phyloP scores from a whole-genome alignment of 2,888 invertebrate species.

The Hylaea fasciaria region DNA sequence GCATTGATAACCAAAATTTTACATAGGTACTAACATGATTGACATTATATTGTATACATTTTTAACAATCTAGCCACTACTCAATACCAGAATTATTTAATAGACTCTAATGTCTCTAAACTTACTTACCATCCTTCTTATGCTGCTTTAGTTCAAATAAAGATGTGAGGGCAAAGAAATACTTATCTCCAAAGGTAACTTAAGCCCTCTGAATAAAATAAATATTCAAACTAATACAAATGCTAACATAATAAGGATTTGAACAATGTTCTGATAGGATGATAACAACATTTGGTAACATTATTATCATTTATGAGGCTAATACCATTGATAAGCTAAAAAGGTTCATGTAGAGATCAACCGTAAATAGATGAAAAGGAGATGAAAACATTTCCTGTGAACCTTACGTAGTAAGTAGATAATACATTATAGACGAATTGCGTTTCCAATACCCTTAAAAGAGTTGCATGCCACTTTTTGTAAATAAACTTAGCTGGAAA shows the following conservation, averaged over 20 bases:
- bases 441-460: too few species aligned
- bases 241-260: slow-evolving; percentile 5
- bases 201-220: slow-evolving; percentile 6
- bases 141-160: slow-evolving; percentile 1
- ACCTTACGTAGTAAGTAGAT: background rate
- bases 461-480: too few species aligned
- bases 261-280: slow-evolving; percentile 13
- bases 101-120: too few species aligned
- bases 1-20: too few species aligned
- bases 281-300: slow-evolving; percentile 3
- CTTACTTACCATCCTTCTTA: background rate
- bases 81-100: too few species aligned
- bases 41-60: too few species aligned
- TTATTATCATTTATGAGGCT: slow-evolving; percentile 10
- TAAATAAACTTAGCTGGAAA: too few species aligned
- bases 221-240: slow-evolving; percentile 1
- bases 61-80: too few species aligned
- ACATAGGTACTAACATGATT: too few species aligned
- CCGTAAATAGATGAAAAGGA: background rate
- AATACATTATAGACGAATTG: too few species aligned
- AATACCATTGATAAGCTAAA: slow-evolving; percentile 10
- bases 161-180: background rate
- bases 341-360: background rate
- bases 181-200: background rate
- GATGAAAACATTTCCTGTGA: background rate